phyloP scores from a whole-genome alignment of 2,113 vertebrate genomes.

The Bambusicola thoracicus region DNA sequence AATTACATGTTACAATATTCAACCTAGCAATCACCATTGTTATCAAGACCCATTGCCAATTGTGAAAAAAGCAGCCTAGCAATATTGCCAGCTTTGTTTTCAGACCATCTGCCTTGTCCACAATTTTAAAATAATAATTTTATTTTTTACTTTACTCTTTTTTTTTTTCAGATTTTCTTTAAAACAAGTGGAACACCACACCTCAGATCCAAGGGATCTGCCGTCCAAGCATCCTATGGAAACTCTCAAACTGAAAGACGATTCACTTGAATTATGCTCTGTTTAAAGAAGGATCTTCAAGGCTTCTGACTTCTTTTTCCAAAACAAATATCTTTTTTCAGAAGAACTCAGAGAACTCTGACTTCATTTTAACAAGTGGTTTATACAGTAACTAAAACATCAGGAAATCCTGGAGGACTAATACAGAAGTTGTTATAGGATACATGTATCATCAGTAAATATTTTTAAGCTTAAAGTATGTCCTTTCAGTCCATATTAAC shows the following conservation, averaged over 20 bases:
- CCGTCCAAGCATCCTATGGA: background rate
- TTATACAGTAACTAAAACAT: background rate
- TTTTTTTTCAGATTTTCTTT: background rate
- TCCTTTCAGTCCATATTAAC: background rate
- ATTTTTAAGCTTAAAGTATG: background rate
- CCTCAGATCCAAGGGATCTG: background rate
- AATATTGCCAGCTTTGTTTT: background rate
- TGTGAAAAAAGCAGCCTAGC: background rate
- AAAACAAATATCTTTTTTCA: background rate
- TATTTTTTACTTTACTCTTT: background rate
- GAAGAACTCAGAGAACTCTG: background rate
- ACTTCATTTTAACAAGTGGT: background rate
- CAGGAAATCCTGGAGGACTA: background rate
- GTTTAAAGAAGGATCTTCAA: background rate
- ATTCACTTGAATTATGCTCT: background rate
- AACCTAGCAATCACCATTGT: background rate
- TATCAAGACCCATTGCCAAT: background rate
- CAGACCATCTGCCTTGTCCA: background rate
- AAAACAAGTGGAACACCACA: background rate
- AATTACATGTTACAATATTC: background rate
- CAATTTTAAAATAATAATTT: background rate
- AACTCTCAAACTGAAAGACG: background rate
- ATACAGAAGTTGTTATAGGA: background rate
- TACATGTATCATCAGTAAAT: background rate
- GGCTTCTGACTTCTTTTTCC: background rate